phyloP scores from a whole-genome alignment of 2,888 invertebrate species.

The Priocnemis perturbator region DNA sequence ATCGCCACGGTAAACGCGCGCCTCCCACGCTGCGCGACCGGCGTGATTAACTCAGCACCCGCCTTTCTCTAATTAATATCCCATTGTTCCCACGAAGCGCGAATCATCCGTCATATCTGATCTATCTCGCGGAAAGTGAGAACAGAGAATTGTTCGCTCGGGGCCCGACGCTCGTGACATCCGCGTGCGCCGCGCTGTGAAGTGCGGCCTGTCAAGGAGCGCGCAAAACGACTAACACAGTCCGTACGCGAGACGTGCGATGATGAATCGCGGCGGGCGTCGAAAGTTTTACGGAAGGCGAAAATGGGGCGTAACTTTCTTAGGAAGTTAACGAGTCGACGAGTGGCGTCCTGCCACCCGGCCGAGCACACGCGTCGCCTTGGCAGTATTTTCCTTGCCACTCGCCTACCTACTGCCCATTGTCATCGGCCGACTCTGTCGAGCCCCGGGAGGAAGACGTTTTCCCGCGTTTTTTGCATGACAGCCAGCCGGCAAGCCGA shows the following conservation, averaged over 20 bases:
- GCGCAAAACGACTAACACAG: too few relatives aligned
- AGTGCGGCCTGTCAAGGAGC: too few relatives aligned
- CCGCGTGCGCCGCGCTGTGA: neutral
- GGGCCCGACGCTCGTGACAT: neutral
- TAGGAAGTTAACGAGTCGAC: too few relatives aligned
- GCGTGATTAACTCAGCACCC: neutral
- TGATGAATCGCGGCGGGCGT: too few relatives aligned
- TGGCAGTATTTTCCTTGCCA: conserved; percentile 4
- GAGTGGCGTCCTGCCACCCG: too few relatives aligned
- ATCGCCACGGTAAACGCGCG: too few relatives aligned
- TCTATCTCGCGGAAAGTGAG: too few relatives aligned
- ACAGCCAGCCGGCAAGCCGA: conserved; percentile 38
- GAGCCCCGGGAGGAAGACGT: conserved; percentile 25
- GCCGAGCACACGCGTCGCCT: neutral
- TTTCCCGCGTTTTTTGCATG: conserved; percentile 46
- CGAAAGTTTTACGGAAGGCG: too few relatives aligned
- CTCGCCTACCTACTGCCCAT: conserved; percentile 21
- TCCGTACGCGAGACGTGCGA: too few relatives aligned
- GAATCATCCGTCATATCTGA: neutral
- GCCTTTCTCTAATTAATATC: conserved; percentile 9
- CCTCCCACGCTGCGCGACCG: too few relatives aligned
- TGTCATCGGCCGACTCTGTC: conserved; percentile 29
- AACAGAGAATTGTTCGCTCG: too few relatives aligned
- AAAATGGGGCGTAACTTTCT: too few relatives aligned
- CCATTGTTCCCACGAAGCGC: conserved; percentile 2